Base-by-base conservation (phyloP, 2,113 vertebrate genomes). In the Microcebus jonahi region DNA sequence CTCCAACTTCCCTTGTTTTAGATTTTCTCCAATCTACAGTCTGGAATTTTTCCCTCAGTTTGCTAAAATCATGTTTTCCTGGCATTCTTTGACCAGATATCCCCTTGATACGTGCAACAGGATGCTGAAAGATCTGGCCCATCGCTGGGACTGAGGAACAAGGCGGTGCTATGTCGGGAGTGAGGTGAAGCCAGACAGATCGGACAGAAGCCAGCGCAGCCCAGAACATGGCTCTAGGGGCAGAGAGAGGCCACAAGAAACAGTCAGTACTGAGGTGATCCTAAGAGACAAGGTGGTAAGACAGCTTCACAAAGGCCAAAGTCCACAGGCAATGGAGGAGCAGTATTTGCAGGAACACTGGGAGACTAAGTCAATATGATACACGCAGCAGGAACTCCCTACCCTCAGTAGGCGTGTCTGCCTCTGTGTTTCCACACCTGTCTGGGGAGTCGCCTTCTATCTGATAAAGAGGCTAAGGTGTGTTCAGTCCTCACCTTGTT, bases 11-110 rank as follows among this genome's bases (percentile, higher is more conserved):
- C 48, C 70, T 82, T 91, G 27, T 45, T 91, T 95, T 59, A 87
- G 87, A 57, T 90, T 63, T 53, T 57, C 68, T 91, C 76, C 90
- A 91, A 87, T 18, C 65, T 91, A 50, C 6, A 57, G 76, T 83
- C 39, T 91, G 67, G 42, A 94, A 91, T 88, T 95, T 97, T 90
- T 55, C 95, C 50, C 68, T 91, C 29, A 48, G 27, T 36, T 95
- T 87, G 13, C 75, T 89, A n/a, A 93, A 95, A 80, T 77, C 55
- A 96, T 39, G 36, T 59, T 84, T 76, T 71, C 2, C 27, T 73
- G 63, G 20, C 31, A 95, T 88, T 94, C 82, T 84, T 63, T 75
- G 76, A 93, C 31, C 20, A 80, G 57, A 92, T 63, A 86, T 18
- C 6, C 17, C 8, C 73, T 73, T 70, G 81, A 36, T 77, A 59